phyloP scores from a whole-genome alignment of 2,888 invertebrate genomes.

The Polyommatus iphigenia region DNA sequence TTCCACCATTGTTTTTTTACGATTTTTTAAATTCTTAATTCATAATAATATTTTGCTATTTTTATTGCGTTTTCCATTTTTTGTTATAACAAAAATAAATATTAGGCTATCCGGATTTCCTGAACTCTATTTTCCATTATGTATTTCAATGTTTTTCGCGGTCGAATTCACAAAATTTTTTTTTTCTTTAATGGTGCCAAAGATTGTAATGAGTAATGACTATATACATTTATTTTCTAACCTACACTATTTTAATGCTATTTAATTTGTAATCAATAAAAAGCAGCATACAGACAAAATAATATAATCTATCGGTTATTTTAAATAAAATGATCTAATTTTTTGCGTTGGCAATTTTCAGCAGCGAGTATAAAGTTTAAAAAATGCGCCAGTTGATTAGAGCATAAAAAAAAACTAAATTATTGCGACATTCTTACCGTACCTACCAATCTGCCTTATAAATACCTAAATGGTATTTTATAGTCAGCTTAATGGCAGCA shows the following conservation, averaged over 20 bases:
- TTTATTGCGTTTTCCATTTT: background rate
- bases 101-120: background rate
- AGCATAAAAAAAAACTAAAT: background rate
- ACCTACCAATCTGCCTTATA: background rate
- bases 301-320: background rate
- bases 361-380: background rate
- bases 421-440: background rate
- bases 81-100: conserved; percentile 8
- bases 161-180: background rate
- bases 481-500: background rate
- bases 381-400: conserved; percentile 2
- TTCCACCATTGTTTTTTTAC: background rate
- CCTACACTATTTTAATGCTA: conserved; percentile 1
- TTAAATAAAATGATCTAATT: background rate
- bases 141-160: background rate
- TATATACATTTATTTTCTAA: conserved; percentile 15
- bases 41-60: background rate
- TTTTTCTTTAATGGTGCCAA: background rate
- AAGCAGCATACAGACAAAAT: background rate
- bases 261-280: background rate
- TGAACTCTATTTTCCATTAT: background rate
- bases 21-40: background rate
- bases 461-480: background rate
- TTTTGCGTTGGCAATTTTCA: background rate
- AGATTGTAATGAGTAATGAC: background rate